Evolutionary conservation across 2,797 vertebrate species (phyloP).

Genomic region (Neosalanx taihuensis): DNA sequence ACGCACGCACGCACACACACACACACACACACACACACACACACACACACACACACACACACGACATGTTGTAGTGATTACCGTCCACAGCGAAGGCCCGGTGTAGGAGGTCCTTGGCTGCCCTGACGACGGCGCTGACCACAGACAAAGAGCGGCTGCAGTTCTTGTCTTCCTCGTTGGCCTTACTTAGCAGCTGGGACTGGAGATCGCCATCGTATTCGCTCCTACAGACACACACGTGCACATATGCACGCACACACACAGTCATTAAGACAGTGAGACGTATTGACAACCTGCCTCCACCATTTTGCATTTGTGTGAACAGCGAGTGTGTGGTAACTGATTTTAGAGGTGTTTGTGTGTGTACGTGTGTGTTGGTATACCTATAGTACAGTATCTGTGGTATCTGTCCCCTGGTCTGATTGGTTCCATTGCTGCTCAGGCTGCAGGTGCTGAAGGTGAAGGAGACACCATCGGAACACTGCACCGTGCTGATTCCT

Average conservation of each 20-base stretch:
- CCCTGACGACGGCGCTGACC: conserved; percentile 92
- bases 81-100: conserved; percentile 97
- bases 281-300: neutral
- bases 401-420: conserved; percentile 95
- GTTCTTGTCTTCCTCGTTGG: conserved; percentile 98
- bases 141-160: conserved; percentile 95
- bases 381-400: conserved; percentile 99
- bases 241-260: neutral
- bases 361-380: neutral
- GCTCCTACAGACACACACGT: conserved; percentile 74
- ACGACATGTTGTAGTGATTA: conserved; percentile 59
- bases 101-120: conserved; percentile 95
- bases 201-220: conserved; percentile 98
- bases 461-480: conserved; percentile 93
- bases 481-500: conserved; percentile 98
- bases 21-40: neutral
- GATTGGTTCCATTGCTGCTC: conserved; percentile 98
- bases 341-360: neutral
- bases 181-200: conserved; percentile 95
- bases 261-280: neutral
- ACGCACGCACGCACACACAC: neutral
- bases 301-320: too few relatives aligned
- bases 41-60: neutral
- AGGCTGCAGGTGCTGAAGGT: conserved; percentile 97
- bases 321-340: neutral